Base-by-base conservation (phyloP, 2,113 vertebrate species). In the Thamnaconus septentrionalis region DNA sequence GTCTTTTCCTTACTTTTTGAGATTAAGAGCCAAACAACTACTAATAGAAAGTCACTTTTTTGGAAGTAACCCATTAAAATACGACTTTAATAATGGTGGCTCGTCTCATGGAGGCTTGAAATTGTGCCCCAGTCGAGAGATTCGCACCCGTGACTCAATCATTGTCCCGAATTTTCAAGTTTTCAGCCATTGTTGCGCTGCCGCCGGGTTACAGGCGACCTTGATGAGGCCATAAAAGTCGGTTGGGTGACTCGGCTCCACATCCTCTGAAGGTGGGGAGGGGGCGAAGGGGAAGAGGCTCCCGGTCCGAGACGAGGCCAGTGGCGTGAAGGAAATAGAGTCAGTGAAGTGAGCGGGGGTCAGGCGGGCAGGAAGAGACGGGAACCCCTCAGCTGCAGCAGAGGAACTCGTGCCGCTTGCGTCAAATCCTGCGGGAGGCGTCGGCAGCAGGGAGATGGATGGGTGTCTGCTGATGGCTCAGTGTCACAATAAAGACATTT, bases 271-370 rank as follows among this genome's bases (percentile, higher is more conserved):
- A 59, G 68, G 71, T 31, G 18, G 2, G 18, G 18, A 31, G 18
- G 18, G 18, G 18, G 18, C 18, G 18, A 31, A 2, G 18, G 18
- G 18, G 18, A 31, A 31, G 18, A 31, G 62, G 60, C 58, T 76
- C 58, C 73, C 59, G 52, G 67, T 79, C 69, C 50, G 84, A 82
- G 87, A 84, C 70, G 76, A 77, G 79, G 83, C 73, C 79, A 68
- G 75, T 69, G 61, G 53, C 61, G 74, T 73, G 59, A 83, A 87
- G 91, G 91, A 93, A 93, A 93, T 92, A 86, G 84, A 91, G 87
- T 92, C 82, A 89, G 87, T 90, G 88, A 87, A 90, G 52, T 89
- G 90, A 88, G 85, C 11, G 53, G 82, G 74, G 87, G 86, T 88
- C 87, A 91, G 69, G 75, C 59, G 81, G 70, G 88, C 91, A 91